Conservation (phyloP, 2,113 vertebrate species). For the Alosa alosa region DNA sequence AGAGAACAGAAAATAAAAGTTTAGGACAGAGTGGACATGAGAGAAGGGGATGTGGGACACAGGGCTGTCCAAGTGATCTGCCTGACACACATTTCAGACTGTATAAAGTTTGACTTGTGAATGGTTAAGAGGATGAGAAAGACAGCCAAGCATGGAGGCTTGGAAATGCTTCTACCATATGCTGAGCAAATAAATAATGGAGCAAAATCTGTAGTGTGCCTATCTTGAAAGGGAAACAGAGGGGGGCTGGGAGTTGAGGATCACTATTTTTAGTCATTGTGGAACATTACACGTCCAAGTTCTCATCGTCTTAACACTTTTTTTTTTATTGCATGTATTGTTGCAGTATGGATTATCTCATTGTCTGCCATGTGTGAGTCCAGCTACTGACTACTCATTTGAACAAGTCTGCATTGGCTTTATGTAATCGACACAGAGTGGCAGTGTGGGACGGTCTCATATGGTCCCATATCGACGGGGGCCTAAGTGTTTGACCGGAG, state of each 20-base stretch:
- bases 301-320: background rate
- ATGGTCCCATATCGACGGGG: background rate
- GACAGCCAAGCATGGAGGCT: background rate
- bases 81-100: conserved; percentile 20
- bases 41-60: background rate
- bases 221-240: background rate
- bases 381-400: no score
- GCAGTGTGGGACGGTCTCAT: no score
- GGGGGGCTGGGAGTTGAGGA: background rate
- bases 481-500: background rate
- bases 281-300: background rate
- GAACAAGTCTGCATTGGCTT: no score
- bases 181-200: conserved; percentile 36
- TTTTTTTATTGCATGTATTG: background rate
- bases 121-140: conserved; percentile 4
- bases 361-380: background rate
- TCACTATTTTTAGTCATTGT: background rate
- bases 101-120: conserved; percentile 15
- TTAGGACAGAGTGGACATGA: background rate
- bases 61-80: background rate
- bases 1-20: background rate
- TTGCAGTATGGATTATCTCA: no score
- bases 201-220: conserved; percentile 4
- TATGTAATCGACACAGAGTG: no score
- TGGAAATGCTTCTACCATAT: conserved; percentile 31